Conservation (phyloP, 1,140 invertebrate species). For the Drosophila lacteicornis region DNA sequence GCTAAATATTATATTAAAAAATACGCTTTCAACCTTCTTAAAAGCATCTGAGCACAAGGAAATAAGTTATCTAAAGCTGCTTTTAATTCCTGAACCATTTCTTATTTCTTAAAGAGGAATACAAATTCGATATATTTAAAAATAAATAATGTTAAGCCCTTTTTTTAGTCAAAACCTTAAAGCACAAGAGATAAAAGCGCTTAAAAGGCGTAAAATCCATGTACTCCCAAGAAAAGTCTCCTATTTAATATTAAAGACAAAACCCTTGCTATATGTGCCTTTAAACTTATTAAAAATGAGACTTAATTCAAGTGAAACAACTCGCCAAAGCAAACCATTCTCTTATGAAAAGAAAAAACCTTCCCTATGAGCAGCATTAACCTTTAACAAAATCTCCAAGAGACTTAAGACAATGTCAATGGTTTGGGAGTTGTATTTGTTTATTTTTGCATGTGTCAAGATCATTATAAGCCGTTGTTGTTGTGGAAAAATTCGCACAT, state of each 20-base stretch:
- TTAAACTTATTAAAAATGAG: neutral
- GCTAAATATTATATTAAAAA: neutral
- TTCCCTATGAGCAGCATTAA: constrained; percentile 8
- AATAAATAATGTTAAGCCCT: no score
- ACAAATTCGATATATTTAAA: no score
- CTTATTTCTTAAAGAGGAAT: no score
- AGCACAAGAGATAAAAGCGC: no score
- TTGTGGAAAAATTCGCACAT: constrained; percentile 37
- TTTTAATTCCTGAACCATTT: neutral
- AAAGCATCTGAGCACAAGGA: neutral
- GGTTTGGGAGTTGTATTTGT: constrained; percentile 20
- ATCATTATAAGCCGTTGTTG: constrained; percentile 22
- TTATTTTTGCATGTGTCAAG: constrained; percentile 45
- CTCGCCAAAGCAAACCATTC: neutral
- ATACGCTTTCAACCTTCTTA: neutral
- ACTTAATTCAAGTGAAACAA: no score
- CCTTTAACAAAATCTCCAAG: constrained; percentile 6
- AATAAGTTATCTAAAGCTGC: neutral
- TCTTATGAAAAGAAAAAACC: neutral
- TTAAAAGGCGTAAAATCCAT: no score
- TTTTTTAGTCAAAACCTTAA: no score
- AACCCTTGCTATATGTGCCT: no score
- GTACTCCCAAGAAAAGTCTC: no score
- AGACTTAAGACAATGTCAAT: constrained; percentile 47
- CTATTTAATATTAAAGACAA: no score